These are phyloP conservation scores for Gymnothorax reevesii DNA, from an alignment of 2,797 vertebrate species.

Conservation along the genomic window DNA sequence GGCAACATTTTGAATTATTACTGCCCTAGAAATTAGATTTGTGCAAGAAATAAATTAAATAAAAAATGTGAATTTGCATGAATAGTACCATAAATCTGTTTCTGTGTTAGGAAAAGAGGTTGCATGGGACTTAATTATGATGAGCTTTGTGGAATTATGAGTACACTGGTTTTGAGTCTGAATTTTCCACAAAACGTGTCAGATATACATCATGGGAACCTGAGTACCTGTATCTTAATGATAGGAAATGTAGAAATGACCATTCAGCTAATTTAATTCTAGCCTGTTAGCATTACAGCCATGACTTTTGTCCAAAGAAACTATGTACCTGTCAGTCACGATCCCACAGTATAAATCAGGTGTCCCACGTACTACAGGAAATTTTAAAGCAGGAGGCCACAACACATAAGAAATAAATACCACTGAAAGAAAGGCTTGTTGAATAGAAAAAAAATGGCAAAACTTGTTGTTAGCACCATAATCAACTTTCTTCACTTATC, in stretches of 20 bases:
- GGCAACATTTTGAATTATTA: too few relatives aligned
- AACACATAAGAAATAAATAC: not conserved
- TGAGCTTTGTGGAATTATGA: not conserved
- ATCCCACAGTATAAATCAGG: not conserved
- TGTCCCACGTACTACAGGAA: not conserved
- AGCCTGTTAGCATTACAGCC: not conserved
- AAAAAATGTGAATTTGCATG: not conserved
- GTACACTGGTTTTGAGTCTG: not conserved
- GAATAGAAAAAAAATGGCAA: not conserved
- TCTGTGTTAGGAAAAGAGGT: not conserved
- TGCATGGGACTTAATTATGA: slow-evolving; percentile 10
- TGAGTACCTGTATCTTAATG: not conserved
- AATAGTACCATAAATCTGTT: not conserved
- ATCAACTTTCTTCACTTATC: not conserved
- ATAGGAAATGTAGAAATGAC: not conserved
- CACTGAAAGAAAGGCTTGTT: not conserved
- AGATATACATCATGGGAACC: not conserved
- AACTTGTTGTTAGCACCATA: not conserved
- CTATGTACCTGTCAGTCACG: not conserved
- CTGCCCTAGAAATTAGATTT: not conserved
- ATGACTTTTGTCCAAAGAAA: not conserved
- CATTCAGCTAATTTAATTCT: not conserved
- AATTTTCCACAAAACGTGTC: not conserved
- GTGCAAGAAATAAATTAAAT: not conserved
- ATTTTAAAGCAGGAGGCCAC: not conserved